These are phyloP conservation scores for Garra rufa DNA, from an alignment of 2,113 vertebrate genomes.

Conservation along the genomic window DNA sequence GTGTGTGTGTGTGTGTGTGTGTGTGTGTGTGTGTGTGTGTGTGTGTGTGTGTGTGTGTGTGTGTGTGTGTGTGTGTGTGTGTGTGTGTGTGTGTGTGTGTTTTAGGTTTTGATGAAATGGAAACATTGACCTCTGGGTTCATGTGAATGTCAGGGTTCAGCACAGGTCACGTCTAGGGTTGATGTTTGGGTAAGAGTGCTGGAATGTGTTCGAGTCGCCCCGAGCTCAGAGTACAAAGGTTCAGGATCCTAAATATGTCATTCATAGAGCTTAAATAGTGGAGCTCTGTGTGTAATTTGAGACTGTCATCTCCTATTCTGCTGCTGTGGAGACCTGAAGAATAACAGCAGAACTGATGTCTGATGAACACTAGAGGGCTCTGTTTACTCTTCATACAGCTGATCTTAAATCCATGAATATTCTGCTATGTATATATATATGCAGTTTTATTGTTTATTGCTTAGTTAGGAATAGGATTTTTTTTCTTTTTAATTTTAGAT, in stretches of 20 bases:
- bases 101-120: constrained; percentile 55
- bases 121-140: constrained; percentile 61
- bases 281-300: constrained; percentile 58
- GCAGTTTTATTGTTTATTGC: no score
- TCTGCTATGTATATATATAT: no score
- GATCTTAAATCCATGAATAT: not conserved
- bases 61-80: constrained; percentile 9
- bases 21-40: not conserved
- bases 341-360: constrained; percentile 31
- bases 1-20: not conserved
- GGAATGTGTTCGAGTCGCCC: constrained; percentile 65
- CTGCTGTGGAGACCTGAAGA: constrained; percentile 56
- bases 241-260: constrained; percentile 67
- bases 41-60: not conserved
- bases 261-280: constrained; percentile 56
- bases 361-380: constrained; percentile 16
- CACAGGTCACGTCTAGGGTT: constrained; percentile 51
- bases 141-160: constrained; percentile 63
- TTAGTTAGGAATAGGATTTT: no score
- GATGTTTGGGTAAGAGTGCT: constrained; percentile 55
- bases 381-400: not conserved
- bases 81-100: constrained; percentile 12
- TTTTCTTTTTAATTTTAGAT: no score
- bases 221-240: constrained; percentile 55
- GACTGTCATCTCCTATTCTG: constrained; percentile 63